A percentile compares a stretch with the other conserved stretches of the same genome.
Conservation (phyloP, 2,888 invertebrate genomes). For the Papilio gigon region DNA sequence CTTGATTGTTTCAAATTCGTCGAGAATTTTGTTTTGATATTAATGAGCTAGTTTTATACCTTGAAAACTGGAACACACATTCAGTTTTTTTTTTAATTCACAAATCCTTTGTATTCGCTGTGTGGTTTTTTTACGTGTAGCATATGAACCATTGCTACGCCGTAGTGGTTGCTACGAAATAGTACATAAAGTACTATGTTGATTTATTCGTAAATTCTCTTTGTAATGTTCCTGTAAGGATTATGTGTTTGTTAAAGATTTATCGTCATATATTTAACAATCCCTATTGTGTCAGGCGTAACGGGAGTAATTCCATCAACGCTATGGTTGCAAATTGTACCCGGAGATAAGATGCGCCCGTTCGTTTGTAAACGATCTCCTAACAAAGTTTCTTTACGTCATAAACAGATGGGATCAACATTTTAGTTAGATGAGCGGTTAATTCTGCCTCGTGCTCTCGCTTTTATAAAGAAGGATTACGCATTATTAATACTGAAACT, state of each 20-base stretch:
- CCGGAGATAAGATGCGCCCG: conserved; percentile 19
- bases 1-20: too few relatives aligned
- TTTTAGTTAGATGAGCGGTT: conserved; percentile 9
- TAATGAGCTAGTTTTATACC: not conserved
- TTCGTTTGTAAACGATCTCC: conserved; percentile 11
- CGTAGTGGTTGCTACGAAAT: conserved; percentile 10
- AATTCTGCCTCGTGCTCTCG: not conserved
- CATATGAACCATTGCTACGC: conserved; percentile 6
- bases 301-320: not conserved
- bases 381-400: conserved; percentile 15
- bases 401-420: conserved; percentile 17
- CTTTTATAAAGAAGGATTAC: not conserved
- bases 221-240: not conserved
- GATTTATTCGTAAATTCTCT: not conserved
- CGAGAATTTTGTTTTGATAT: not conserved
- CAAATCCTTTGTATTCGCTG: not conserved
- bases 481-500: not conserved
- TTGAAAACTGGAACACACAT: not conserved
- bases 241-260: not conserved
- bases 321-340: conserved; percentile 5
- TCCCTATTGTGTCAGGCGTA: conserved; percentile 3
- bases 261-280: not conserved
- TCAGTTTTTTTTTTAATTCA: not conserved
- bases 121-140: not conserved
- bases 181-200: not conserved